phyloP scores from a whole-genome alignment of 2,888 invertebrate species.

The Dastarcus helophoroides region DNA sequence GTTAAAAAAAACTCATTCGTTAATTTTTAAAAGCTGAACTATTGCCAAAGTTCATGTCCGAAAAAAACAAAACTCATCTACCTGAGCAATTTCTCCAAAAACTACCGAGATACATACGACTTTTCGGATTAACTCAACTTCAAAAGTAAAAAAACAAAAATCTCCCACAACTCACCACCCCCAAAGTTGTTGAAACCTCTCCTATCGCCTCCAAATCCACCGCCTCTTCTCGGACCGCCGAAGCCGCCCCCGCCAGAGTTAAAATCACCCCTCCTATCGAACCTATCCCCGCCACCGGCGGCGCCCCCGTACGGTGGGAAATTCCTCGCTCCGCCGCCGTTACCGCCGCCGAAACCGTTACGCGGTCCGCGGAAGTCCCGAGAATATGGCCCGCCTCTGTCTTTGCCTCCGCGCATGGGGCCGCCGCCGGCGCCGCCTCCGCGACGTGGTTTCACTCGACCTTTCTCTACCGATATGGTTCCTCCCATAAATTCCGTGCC shows the following conservation, averaged over 20 bases:
- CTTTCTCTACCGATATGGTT: slow-evolving; percentile 73
- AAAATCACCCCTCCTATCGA: slow-evolving; percentile 13
- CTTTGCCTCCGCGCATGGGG: slow-evolving; percentile 39
- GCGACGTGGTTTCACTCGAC: slow-evolving; percentile 61
- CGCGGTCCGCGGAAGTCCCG: slow-evolving; percentile 21
- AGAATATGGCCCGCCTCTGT: slow-evolving; percentile 32
- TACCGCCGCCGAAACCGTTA: slow-evolving; percentile 14
- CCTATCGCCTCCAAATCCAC: slow-evolving; percentile 13
- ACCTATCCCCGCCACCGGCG: slow-evolving; percentile 16
- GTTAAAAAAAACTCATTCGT: too few species aligned
- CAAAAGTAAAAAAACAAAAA: too few species aligned
- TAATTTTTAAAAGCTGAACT: too few species aligned
- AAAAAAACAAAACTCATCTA: too few species aligned
- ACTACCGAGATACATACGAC: too few species aligned
- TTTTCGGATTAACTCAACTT: too few species aligned
- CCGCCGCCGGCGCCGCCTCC: slow-evolving; percentile 42
- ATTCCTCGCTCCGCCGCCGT: slow-evolving; percentile 19
- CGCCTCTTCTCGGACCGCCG: slow-evolving; percentile 15
- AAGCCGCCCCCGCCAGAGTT: slow-evolving; percentile 15
- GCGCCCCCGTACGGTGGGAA: slow-evolving; percentile 18
- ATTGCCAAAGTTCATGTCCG: too few species aligned
- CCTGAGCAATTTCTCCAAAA: too few species aligned
- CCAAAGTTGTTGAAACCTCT: slow-evolving; percentile 11
- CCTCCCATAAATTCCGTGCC: slow-evolving; percentile 75
- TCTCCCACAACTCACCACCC: too few species aligned